Conservation (phyloP, 1,140 invertebrate species). For the Pseudomyrmex concolor region DNA sequence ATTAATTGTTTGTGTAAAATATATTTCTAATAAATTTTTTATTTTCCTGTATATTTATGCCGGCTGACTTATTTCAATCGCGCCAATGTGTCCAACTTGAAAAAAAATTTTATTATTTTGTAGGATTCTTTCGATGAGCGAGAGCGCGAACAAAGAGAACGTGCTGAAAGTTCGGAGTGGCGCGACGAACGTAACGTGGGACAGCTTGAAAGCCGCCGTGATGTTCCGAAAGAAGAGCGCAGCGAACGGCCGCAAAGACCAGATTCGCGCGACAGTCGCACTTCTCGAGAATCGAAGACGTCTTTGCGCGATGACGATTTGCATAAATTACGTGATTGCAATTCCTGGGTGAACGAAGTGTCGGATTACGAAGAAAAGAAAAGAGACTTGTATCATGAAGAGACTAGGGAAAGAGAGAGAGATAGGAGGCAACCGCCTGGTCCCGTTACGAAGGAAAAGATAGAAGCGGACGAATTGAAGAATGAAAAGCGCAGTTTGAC, state of each 20-base stretch:
- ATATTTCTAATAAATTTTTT: neutral
- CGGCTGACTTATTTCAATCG: neutral
- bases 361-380: slow-evolving; percentile 84
- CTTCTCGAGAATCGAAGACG: slow-evolving; percentile 86
- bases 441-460: slow-evolving; percentile 87
- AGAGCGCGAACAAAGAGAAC: slow-evolving; percentile 73
- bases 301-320: slow-evolving; percentile 83
- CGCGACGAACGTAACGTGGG: slow-evolving; percentile 76
- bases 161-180: slow-evolving; percentile 76
- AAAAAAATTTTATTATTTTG: slow-evolving; percentile 33
- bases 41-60: neutral
- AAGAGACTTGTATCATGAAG: slow-evolving; percentile 81
- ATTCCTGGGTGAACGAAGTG: slow-evolving; percentile 85
- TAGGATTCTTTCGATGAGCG: slow-evolving; percentile 85
- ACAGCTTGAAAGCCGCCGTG: slow-evolving; percentile 72
- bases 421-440: slow-evolving; percentile 85
- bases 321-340: slow-evolving; percentile 78
- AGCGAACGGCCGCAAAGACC: slow-evolving; percentile 86
- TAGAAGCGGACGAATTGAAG: slow-evolving; percentile 87
- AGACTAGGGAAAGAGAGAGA: slow-evolving; percentile 71
- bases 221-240: slow-evolving; percentile 64
- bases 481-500: slow-evolving; percentile 86
- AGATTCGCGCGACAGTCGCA: slow-evolving; percentile 86
- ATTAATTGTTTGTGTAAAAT: slow-evolving; percentile 7
- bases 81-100: neutral